These are phyloP conservation scores for Phalanger gymnotis DNA, from an alignment of 2,797 vertebrate species.

Conservation along the genomic window DNA sequence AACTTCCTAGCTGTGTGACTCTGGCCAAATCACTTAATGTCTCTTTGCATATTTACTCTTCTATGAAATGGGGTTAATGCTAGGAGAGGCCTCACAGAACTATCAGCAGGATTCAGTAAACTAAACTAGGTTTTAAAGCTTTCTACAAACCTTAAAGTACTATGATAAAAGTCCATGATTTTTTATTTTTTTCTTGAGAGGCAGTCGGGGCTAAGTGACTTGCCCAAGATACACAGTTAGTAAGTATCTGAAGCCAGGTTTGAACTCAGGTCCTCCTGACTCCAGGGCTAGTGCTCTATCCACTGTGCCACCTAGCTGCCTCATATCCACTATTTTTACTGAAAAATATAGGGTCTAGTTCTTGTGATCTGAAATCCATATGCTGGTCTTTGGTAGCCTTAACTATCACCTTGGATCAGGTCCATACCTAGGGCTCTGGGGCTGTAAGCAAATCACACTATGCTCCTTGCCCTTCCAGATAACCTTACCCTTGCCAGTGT, in stretches of 20 bases:
- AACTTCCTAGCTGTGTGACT: not conserved
- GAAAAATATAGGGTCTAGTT: not conserved
- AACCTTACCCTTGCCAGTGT: not conserved
- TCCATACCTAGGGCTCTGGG: not conserved
- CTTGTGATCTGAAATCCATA: not conserved
- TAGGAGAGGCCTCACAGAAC: not conserved
- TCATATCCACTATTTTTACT: not conserved
- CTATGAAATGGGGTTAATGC: not conserved
- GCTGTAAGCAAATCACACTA: not conserved
- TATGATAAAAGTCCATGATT: not conserved
- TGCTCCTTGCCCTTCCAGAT: not conserved
- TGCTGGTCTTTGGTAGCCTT: not conserved
- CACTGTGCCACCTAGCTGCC: too few species aligned
- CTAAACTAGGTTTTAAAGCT: not conserved
- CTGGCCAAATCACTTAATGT: not conserved
- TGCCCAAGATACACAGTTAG: too few species aligned
- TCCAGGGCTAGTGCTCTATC: too few species aligned
- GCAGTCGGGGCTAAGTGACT: too few species aligned
- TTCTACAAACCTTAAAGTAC: not conserved
- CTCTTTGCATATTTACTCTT: not conserved
- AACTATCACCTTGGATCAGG: not conserved
- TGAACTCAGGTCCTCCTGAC: too few species aligned
- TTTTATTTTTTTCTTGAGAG: too few species aligned
- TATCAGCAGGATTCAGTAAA: not conserved
- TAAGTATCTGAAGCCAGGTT: too few species aligned